phyloP scores from a whole-genome alignment of 2,113 vertebrate genomes.

The Oncorhynchus nerka region DNA sequence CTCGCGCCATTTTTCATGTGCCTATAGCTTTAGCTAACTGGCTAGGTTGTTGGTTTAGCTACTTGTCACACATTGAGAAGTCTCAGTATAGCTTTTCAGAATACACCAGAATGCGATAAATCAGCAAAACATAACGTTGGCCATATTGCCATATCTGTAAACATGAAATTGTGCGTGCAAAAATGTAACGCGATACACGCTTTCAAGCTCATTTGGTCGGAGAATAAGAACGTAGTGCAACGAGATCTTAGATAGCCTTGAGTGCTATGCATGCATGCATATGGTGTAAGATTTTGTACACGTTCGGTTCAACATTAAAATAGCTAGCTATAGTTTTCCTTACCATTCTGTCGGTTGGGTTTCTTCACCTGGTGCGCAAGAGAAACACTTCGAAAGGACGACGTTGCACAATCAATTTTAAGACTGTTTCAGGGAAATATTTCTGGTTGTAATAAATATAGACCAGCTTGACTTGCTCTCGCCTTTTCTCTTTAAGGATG shows the following conservation, averaged over 20 bases:
- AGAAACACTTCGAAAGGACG: neutral
- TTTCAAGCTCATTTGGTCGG: neutral
- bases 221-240: neutral
- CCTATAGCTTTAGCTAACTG: neutral
- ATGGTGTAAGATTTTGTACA: conserved; percentile 6
- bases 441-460: neutral
- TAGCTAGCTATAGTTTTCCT: conserved; percentile 9
- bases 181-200: neutral
- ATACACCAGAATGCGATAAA: too few relatives aligned
- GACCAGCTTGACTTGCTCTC: conserved; percentile 2
- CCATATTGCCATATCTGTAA: too few relatives aligned
- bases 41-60: neutral
- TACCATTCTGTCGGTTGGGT: conserved; percentile 49
- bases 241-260: neutral
- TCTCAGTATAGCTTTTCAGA: too few relatives aligned
- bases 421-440: neutral
- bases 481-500: conserved; percentile 24
- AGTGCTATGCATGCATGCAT: conserved; percentile 2
- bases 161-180: neutral
- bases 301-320: neutral
- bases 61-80: neutral
- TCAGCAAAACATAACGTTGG: too few relatives aligned
- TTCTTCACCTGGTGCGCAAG: conserved; percentile 22
- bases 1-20: conserved; percentile 13
- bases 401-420: neutral